A percentile compares a stretch with the other conserved stretches of the same genome.
Evolutionary conservation across 2,797 vertebrate genomes (phyloP).

Genomic region (Coregonus suidteri): DNA sequence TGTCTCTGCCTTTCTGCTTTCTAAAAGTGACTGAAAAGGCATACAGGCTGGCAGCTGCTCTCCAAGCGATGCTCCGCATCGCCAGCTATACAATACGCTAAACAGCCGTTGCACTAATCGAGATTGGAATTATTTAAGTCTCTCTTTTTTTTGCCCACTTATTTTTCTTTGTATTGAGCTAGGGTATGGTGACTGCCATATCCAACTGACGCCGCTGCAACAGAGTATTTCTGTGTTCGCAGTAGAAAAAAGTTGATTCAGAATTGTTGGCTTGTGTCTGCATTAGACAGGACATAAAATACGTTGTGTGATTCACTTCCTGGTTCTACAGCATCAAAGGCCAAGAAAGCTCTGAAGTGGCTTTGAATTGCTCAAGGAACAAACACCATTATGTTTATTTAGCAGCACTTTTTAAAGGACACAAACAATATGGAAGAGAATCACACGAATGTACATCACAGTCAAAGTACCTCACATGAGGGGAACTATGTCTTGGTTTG

Average conservation of each 20-base stretch:
- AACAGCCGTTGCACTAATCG: no score
- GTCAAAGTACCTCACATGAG: conserved; percentile 22
- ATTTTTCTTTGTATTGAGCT: no score
- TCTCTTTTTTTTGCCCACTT: no score
- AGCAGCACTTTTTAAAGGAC: conserved; percentile 21
- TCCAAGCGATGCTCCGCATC: no score
- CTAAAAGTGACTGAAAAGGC: no score
- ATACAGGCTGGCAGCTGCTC: no score
- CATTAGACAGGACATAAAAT: conserved; percentile 42
- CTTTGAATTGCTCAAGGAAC: conserved; percentile 43
- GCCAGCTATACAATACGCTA: no score
- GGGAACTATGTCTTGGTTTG: neutral
- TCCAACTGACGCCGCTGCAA: no score
- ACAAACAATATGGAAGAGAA: conserved; percentile 20
- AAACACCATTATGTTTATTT: conserved; percentile 39
- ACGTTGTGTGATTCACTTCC: conserved; percentile 52
- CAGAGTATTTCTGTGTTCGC: neutral
- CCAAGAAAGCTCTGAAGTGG: conserved; percentile 41
- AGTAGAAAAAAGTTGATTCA: conserved; percentile 24
- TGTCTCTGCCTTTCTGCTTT: no score
- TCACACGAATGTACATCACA: conserved; percentile 40
- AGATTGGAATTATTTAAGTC: no score
- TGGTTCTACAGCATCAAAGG: conserved; percentile 55
- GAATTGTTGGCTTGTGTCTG: conserved; percentile 37
- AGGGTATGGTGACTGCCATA: no score